Conservation (phyloP, 2,113 vertebrate species). For the Kryptolebias marmoratus region DNA sequence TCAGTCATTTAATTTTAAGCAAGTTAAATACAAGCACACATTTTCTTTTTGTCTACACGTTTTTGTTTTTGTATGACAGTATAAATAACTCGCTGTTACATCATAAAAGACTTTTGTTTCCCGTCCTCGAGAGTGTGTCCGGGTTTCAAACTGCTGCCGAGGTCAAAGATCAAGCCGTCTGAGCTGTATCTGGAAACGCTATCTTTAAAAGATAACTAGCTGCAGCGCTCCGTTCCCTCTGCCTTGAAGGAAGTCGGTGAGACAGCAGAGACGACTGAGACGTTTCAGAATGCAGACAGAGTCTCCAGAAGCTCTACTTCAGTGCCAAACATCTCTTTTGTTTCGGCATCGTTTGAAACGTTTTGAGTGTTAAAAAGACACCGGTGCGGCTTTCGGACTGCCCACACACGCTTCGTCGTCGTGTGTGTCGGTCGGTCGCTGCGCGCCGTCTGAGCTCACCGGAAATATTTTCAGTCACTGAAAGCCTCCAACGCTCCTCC, state of each 20-base stretch:
- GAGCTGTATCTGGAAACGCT: slow-evolving; percentile 14
- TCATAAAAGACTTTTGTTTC: background rate
- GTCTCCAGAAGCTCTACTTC: background rate
- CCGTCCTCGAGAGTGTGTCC: background rate
- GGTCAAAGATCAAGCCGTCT: slow-evolving; percentile 60
- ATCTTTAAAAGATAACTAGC: background rate
- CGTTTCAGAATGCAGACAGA: background rate
- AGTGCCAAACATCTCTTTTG: no score
- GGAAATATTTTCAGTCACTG: background rate
- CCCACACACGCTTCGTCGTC: background rate
- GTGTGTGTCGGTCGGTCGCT: background rate
- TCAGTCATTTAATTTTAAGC: no score
- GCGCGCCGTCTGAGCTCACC: background rate
- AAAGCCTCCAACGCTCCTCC: background rate
- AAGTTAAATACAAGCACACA: no score
- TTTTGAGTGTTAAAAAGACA: background rate
- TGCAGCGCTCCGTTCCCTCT: background rate
- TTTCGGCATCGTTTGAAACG: background rate
- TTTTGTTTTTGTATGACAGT: background rate
- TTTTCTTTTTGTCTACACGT: background rate
- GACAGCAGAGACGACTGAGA: background rate
- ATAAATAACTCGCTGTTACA: slow-evolving; percentile 24
- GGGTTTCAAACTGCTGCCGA: background rate
- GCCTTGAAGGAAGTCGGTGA: background rate
- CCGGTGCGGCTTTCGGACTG: background rate